Evolutionary conservation across 2,888 invertebrate species (phyloP).

Genomic region (Aleiodes testaceus): DNA sequence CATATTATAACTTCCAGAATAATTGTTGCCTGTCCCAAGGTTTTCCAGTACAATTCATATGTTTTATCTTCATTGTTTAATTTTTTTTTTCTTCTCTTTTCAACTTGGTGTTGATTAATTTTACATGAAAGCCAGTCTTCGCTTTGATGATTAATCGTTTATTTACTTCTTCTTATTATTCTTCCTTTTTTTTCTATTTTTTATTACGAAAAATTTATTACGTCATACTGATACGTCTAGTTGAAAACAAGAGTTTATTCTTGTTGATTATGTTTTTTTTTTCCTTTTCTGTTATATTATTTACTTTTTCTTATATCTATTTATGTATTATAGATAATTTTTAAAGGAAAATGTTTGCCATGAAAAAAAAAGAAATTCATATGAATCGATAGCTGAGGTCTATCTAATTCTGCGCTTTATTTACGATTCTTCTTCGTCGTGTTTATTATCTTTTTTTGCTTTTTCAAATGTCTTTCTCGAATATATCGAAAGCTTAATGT

Average conservation of each 20-base stretch:
- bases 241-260: conserved; percentile 8
- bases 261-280: conserved; percentile 9
- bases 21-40: no score
- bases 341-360: conserved; percentile 19
- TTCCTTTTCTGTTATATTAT: conserved; percentile 6
- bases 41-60: no score
- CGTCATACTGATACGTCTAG: conserved; percentile 26
- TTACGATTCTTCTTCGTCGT: conserved; percentile 6
- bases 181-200: not conserved
- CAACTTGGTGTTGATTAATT: not conserved
- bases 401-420: not conserved
- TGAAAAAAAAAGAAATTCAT: not conserved
- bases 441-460: not conserved
- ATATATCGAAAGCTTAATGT: no score
- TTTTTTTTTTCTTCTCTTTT: not conserved
- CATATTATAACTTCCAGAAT: no score
- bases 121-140: conserved; percentile 1
- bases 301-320: conserved; percentile 10
- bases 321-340: no score
- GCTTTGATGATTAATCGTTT: conserved; percentile 1
- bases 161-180: not conserved
- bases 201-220: conserved; percentile 14
- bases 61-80: no score
- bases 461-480: not conserved
- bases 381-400: conserved; percentile 2